phyloP scores from a whole-genome alignment of 2,888 invertebrate species.

The Ectemnius lituratus region DNA sequence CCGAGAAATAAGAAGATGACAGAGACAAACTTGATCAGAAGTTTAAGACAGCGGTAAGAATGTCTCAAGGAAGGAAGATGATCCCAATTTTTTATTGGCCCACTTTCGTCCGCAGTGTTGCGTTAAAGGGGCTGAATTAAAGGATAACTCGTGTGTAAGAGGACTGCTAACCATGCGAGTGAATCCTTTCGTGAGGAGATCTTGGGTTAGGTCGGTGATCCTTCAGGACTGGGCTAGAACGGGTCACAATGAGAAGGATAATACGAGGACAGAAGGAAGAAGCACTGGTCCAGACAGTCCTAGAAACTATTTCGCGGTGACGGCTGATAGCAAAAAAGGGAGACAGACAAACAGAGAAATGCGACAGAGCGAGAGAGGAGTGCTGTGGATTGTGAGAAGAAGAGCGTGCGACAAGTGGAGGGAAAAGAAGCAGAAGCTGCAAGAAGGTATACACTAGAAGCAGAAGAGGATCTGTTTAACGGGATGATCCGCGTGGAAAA shows the following conservation, averaged over 20 bases:
- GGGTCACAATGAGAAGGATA: slow-evolving; percentile 53
- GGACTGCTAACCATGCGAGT: slow-evolving; percentile 41
- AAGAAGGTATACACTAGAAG: slow-evolving; percentile 40
- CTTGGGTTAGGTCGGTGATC: slow-evolving; percentile 52
- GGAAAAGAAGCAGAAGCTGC: slow-evolving; percentile 33
- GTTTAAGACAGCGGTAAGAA: slow-evolving; percentile 17
- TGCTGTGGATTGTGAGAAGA: slow-evolving; percentile 20
- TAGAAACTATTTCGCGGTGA: slow-evolving; percentile 71
- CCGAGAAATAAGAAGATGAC: too few species aligned
- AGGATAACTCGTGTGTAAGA: slow-evolving; percentile 51
- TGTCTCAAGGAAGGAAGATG: background rate
- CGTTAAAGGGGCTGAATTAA: slow-evolving; percentile 45
- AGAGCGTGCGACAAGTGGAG: slow-evolving; percentile 28
- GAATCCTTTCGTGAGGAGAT: slow-evolving; percentile 53
- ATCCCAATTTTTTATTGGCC: slow-evolving; percentile 28
- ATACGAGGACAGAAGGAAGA: slow-evolving; percentile 68
- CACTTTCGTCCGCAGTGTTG: background rate
- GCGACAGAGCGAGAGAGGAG: slow-evolving; percentile 37
- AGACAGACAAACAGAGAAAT: slow-evolving; percentile 41
- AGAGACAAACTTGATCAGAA: background rate
- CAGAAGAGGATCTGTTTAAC: slow-evolving; percentile 73
- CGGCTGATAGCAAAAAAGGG: slow-evolving; percentile 66
- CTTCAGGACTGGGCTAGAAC: slow-evolving; percentile 59
- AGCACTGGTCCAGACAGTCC: slow-evolving; percentile 68
- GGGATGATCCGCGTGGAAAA: slow-evolving; percentile 71